These are phyloP conservation scores for Sebastes itinus DNA, from an alignment of 2,797 vertebrate genomes.

Conservation along the genomic window DNA sequence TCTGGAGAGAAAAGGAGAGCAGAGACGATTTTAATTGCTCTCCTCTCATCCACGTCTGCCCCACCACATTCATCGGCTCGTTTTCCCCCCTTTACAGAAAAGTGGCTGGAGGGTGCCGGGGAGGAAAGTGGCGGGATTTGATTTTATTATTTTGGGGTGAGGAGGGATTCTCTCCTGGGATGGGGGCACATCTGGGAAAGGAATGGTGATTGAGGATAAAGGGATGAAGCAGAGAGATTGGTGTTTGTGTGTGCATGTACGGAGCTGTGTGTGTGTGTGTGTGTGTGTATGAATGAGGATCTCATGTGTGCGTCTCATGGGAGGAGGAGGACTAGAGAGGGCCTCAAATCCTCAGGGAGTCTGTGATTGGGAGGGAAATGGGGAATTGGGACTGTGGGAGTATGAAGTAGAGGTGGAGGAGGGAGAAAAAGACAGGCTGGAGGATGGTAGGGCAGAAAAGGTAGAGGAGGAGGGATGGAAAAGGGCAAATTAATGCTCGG, in stretches of 20 bases:
- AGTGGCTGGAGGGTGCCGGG: constrained; percentile 38
- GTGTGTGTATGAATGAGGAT: neutral
- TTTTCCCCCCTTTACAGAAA: constrained; percentile 33
- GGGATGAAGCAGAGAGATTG: constrained; percentile 58
- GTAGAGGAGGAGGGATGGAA: constrained; percentile 26
- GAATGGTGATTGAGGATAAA: constrained; percentile 64
- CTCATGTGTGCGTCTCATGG: constrained; percentile 8
- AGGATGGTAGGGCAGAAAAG: constrained; percentile 22
- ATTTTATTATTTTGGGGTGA: constrained; percentile 61
- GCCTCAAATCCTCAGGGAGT: constrained; percentile 58
- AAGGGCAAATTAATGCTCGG: constrained; percentile 31
- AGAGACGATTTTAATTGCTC: constrained; percentile 75
- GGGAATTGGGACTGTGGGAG: constrained; percentile 56
- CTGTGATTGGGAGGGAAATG: constrained; percentile 60
- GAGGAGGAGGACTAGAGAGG: constrained; percentile 28
- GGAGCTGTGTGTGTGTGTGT: neutral
- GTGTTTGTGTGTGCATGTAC: constrained; percentile 37
- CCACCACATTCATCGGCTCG: constrained; percentile 67
- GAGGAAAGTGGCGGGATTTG: constrained; percentile 30
- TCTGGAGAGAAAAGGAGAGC: constrained; percentile 60
- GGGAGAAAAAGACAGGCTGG: constrained; percentile 7
- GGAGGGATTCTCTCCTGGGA: constrained; percentile 59
- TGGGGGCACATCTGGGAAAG: constrained; percentile 55
- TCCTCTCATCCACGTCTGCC: constrained; percentile 74
- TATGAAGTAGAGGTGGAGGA: constrained; percentile 12